Evolutionary conservation across 2,888 invertebrate species (phyloP), one percentile per base, ranked within the genome.

Genomic region (Lycocerus yunnanus): DNA sequence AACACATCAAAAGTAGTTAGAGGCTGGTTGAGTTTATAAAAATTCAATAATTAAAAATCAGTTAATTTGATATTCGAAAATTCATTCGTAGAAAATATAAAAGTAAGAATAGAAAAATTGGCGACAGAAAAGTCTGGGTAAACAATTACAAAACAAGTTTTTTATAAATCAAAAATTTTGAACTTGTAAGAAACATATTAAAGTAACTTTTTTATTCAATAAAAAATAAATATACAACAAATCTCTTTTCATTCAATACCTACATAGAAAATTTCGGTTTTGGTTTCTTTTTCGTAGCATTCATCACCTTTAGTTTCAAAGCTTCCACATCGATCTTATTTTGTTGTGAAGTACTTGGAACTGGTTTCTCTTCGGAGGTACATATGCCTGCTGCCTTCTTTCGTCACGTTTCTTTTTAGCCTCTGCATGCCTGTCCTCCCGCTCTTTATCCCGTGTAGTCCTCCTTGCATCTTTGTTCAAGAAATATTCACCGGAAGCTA

Each of bases 401-500:
- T 95, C 94, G 78, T 95, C 92, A 80, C 94, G 91, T 72, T 90
- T 91, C 81, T 93, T 93, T 65, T 92, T 91, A 2, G 92, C 93
- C 82, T 92, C 92, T 15, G 91, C 89, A 84, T 96, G 94, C 84
- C 94, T 96, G 77, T 94, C 93, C 79, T 93, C 92, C 78, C 92
- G 93, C 82, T 95, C 94, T 84, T 94, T 93, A 73, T 90, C 90
- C 78, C 89, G 90, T 82, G 93, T 93, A 0, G 91, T 90, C 78
- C 89, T 90, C 85, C 92, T 93, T 81, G 96, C 94, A 79, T 94
- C 93, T 84, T 95, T 93, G 82, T 94, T 96, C 68, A 99, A 91
- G 91, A 99, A 99, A 88, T 96, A 99, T 89, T 99, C 98, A 72
- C 99, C 99, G 61, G 94, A 91, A n/a, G 95, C 97, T 84, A 99